These are phyloP conservation scores for Lissonota sp. DNA, from an alignment of 2,888 invertebrate genomes.

Conservation along the genomic window DNA sequence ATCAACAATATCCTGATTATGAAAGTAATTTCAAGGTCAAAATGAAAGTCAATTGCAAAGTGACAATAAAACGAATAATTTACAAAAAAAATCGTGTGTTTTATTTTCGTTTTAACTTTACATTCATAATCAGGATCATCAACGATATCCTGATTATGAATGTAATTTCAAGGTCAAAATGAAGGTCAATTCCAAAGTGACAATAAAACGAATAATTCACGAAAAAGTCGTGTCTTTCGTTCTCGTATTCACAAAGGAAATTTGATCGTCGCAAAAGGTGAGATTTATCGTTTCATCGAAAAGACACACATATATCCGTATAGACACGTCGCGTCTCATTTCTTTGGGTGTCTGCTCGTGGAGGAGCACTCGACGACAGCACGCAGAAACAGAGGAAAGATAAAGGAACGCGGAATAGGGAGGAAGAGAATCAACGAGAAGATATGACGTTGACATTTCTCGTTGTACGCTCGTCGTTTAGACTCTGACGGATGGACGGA, in stretches of 20 bases:
- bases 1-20: too few relatives aligned
- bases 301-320: conserved; percentile 41
- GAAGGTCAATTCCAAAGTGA: too few relatives aligned
- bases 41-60: too few relatives aligned
- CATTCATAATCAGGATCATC: too few relatives aligned
- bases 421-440: conserved; percentile 11
- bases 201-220: too few relatives aligned
- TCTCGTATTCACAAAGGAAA: not conserved
- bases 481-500: conserved; percentile 14
- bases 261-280: conserved; percentile 34
- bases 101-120: too few relatives aligned
- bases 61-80: too few relatives aligned
- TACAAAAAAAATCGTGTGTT: too few relatives aligned
- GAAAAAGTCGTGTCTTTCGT: too few relatives aligned
- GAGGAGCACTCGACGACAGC: not conserved
- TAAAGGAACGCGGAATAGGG: conserved; percentile 1
- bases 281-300: conserved; percentile 61
- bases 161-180: too few relatives aligned
- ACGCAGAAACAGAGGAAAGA: conserved; percentile 6
- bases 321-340: conserved; percentile 51
- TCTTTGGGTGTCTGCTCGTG: conserved; percentile 27
- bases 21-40: too few relatives aligned
- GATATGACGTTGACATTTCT: conserved; percentile 41
- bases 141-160: too few relatives aligned
- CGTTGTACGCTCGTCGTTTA: conserved; percentile 33